phyloP scores from a whole-genome alignment of 2,797 vertebrate species.

The Nothura maculosa region DNA sequence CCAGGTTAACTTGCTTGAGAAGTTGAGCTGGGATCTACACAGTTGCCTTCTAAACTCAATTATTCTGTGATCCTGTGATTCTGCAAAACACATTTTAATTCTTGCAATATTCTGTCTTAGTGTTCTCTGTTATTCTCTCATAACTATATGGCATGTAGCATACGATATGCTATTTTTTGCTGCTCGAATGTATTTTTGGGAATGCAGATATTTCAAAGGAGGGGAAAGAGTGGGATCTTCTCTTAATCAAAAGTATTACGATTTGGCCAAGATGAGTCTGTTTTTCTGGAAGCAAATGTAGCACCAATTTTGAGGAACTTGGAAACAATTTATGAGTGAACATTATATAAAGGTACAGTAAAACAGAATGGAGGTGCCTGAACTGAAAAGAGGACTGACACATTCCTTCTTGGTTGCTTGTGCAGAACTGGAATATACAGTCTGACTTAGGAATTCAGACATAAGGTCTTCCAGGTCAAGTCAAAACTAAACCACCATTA shows the following conservation, averaged over 20 bases:
- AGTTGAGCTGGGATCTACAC: not conserved
- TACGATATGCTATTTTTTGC: not conserved
- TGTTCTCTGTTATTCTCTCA: not conserved
- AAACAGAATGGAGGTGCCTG: not conserved
- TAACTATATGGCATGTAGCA: not conserved
- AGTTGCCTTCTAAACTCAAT: not conserved
- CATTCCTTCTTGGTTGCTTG: not conserved
- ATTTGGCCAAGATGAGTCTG: slow-evolving; percentile 1
- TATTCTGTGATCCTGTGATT: too few species aligned
- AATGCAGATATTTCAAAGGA: not conserved
- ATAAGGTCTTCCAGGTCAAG: not conserved
- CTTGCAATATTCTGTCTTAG: not conserved
- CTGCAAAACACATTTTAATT: not conserved
- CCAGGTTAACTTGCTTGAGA: not conserved
- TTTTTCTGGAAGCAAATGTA: slow-evolving; percentile 23
- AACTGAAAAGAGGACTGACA: not conserved
- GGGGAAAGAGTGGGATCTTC: not conserved
- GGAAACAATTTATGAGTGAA: not conserved
- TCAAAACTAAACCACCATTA: not conserved
- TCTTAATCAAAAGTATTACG: not conserved
- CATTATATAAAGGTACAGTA: not conserved
- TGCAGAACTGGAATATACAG: not conserved
- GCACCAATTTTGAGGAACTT: not conserved
- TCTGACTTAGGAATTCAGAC: not conserved
- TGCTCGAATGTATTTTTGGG: not conserved